A percentile compares a stretch with the other conserved stretches of the same genome.
These are phyloP conservation scores for Rutilus rutilus DNA, from an alignment of 2,113 vertebrate genomes.

Conservation along the genomic window DNA sequence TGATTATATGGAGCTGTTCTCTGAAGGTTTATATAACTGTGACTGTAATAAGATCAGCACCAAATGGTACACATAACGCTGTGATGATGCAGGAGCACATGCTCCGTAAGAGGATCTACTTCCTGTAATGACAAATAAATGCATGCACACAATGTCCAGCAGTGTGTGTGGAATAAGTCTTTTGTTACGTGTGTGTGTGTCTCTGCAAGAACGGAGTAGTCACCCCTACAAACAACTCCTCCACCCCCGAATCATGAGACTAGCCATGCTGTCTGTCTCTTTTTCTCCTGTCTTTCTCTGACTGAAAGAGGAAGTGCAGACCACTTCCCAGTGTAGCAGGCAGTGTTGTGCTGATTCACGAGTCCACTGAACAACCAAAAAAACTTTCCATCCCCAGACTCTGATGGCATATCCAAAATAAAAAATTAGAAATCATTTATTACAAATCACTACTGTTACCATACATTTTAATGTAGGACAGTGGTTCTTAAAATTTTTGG, in stretches of 20 bases:
- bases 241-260: conserved; percentile 49
- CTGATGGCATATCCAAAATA: conserved; percentile 19
- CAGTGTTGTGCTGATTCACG: conserved; percentile 58
- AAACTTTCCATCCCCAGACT: conserved; percentile 44
- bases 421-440: background rate
- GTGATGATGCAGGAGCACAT: conserved; percentile 46
- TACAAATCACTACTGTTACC: background rate
- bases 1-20: conserved; percentile 41
- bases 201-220: conserved; percentile 36
- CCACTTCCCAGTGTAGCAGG: conserved; percentile 56
- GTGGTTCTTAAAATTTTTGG: background rate
- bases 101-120: conserved; percentile 46
- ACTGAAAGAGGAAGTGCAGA: conserved; percentile 57
- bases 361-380: conserved; percentile 24
- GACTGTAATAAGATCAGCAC: conserved; percentile 32
- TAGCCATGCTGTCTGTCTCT: conserved; percentile 30
- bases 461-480: background rate
- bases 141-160: background rate
- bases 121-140: conserved; percentile 16
- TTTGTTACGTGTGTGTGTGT: background rate
- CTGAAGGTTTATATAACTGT: conserved; percentile 48
- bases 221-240: conserved; percentile 25
- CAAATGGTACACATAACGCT: conserved; percentile 32
- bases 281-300: conserved; percentile 21
- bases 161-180: background rate